phyloP scores from a whole-genome alignment of 2,113 vertebrate species.

The Poecilia latipinna region DNA sequence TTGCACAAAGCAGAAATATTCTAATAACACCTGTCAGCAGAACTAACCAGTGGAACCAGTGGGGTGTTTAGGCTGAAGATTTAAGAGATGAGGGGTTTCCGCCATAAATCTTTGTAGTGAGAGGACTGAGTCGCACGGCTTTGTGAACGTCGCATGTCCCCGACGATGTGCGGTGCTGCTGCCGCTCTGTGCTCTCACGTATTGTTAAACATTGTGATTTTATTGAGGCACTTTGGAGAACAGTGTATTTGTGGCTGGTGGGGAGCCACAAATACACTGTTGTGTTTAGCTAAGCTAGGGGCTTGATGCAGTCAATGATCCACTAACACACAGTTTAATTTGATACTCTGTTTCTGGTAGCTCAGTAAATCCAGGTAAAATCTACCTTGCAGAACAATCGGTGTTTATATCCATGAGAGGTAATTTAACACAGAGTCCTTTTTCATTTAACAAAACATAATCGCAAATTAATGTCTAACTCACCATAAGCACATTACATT shows the following conservation, averaged over 20 bases:
- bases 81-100: constrained; percentile 28
- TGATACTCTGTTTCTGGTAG: neutral
- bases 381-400: neutral
- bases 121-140: constrained; percentile 23
- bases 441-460: too few species aligned
- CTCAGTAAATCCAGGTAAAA: constrained; percentile 16
- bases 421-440: too few species aligned
- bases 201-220: constrained; percentile 8
- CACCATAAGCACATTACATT: neutral
- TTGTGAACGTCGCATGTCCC: constrained; percentile 25
- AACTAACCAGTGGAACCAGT: constrained; percentile 13
- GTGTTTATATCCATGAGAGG: neutral
- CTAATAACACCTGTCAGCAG: constrained; percentile 8
- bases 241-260: constrained; percentile 10
- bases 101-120: constrained; percentile 7
- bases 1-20: constrained; percentile 12
- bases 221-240: constrained; percentile 21
- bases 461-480: neutral
- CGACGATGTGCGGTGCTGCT: constrained; percentile 3
- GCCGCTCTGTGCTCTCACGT: constrained; percentile 14
- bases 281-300: constrained; percentile 11
- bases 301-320: neutral
- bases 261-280: constrained; percentile 8
- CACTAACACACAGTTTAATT: constrained; percentile 15
- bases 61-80: constrained; percentile 31